Percentiles rank a stretch among this genome's conserved stretches.
phyloP scores from a whole-genome alignment of 2,888 invertebrate genomes.

The Drosophila atripex region DNA sequence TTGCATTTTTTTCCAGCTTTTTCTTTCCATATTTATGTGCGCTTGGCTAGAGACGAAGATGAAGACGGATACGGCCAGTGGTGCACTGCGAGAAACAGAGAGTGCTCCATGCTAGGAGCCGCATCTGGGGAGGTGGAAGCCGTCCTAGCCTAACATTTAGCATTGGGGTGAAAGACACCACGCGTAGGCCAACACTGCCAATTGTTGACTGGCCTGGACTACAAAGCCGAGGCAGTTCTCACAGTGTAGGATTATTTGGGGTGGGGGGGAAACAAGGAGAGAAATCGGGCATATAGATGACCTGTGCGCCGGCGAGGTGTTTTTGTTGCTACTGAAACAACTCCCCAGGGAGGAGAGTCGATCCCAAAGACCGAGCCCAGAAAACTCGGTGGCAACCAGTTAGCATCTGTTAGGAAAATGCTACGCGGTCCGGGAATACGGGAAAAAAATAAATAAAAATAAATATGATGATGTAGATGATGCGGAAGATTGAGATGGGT shows the following conservation, averaged over 20 bases:
- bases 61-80: conserved; percentile 46
- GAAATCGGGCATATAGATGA: conserved; percentile 52
- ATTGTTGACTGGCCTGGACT: not conserved
- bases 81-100: not conserved
- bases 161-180: not conserved
- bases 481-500: conserved; percentile 12
- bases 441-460: conserved; percentile 9
- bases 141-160: not conserved
- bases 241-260: not conserved
- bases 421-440: conserved; percentile 10
- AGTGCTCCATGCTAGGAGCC: no score
- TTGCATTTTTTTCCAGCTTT: conserved; percentile 60
- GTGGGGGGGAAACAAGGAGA: conserved; percentile 2
- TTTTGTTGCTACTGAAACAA: conserved; percentile 59
- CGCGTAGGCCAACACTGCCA: not conserved
- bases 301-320: conserved; percentile 57
- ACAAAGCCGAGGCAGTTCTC: not conserved
- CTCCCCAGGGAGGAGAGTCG: conserved; percentile 59
- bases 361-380: conserved; percentile 41
- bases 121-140: no score
- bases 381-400: conserved; percentile 37
- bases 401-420: conserved; percentile 67
- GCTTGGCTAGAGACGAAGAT: conserved; percentile 55
- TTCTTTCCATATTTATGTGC: conserved; percentile 65
- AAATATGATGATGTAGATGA: conserved; percentile 44